phyloP scores from a whole-genome alignment of 2,113 vertebrate species.

The Rhinogobius similis region DNA sequence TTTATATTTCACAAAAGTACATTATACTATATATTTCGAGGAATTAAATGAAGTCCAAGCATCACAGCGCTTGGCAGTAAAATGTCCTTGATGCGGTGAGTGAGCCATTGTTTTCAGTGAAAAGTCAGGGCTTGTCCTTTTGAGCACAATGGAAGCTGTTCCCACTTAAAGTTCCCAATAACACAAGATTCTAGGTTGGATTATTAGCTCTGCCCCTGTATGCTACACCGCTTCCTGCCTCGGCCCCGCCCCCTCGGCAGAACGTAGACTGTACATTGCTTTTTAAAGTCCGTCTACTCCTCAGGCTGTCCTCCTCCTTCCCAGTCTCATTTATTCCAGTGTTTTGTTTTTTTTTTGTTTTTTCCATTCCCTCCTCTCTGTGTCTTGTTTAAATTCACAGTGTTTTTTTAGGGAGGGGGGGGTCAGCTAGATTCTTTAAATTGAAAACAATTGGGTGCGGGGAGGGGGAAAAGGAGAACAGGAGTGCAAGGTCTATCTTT shows the following conservation, averaged over 20 bases:
- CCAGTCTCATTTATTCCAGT: slow-evolving; percentile 10
- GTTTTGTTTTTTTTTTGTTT: background rate
- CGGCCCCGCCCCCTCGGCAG: slow-evolving; percentile 45
- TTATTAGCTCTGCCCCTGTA: slow-evolving; percentile 52
- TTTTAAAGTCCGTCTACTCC: slow-evolving; percentile 61
- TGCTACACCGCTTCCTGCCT: slow-evolving; percentile 50
- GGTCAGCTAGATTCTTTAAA: slow-evolving; percentile 32
- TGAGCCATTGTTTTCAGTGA: background rate
- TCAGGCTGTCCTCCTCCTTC: slow-evolving; percentile 44
- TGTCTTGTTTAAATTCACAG: background rate
- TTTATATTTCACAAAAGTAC: background rate
- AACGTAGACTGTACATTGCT: slow-evolving; percentile 54
- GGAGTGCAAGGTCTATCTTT: slow-evolving; percentile 63
- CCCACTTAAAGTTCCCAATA: slow-evolving; percentile 28
- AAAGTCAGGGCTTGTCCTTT: slow-evolving; percentile 1
- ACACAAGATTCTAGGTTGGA: slow-evolving; percentile 47
- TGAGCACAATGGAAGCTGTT: slow-evolving; percentile 12
- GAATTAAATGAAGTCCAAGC: background rate
- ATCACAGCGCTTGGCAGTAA: slow-evolving; percentile 30
- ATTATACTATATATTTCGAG: background rate
- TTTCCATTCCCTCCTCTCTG: background rate
- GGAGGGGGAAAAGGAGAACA: slow-evolving; percentile 25
- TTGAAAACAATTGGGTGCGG: slow-evolving; percentile 39
- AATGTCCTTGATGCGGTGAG: slow-evolving; percentile 32
- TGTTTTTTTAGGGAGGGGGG: too few species aligned